These are phyloP conservation scores for Castor canadensis DNA, from an alignment of 2,113 vertebrate genomes.

Conservation along the genomic window DNA sequence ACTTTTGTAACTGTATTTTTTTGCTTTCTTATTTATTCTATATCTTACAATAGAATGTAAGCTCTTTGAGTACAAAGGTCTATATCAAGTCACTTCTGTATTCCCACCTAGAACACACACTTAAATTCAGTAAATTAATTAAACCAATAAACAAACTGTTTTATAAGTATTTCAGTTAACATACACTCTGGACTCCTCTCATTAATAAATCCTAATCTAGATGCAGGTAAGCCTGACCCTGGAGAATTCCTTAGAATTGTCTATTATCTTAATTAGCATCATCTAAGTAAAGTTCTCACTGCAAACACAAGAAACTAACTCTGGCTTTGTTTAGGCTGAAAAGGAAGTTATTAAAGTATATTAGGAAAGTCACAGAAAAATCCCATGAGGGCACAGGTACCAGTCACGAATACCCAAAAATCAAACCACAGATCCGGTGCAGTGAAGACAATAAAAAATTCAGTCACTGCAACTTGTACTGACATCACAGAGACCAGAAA, in stretches of 20 bases:
- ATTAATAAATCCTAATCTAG: conserved; percentile 44
- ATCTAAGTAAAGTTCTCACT: conserved; percentile 25
- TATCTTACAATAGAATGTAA: neutral
- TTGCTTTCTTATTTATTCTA: neutral
- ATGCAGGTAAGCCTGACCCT: neutral
- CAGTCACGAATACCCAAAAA: neutral
- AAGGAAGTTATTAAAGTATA: conserved; percentile 28
- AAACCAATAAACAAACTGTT: neutral
- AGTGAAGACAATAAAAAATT: neutral
- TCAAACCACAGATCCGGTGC: neutral
- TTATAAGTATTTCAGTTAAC: neutral
- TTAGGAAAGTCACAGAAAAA: conserved; percentile 31
- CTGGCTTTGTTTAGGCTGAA: conserved; percentile 28
- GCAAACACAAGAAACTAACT: conserved; percentile 50
- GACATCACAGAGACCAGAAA: neutral
- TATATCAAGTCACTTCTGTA: neutral
- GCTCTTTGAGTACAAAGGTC: neutral
- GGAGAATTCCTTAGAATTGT: neutral
- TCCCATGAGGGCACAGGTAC: neutral
- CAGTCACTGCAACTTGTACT: neutral
- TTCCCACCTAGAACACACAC: neutral
- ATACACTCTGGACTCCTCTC: neutral
- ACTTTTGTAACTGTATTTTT: neutral
- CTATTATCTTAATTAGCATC: conserved; percentile 12
- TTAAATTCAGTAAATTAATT: neutral